Evolutionary conservation across 64 coral and sea anemone species (phyloP).

Genomic region (Pocillopora damicornis): DNA sequence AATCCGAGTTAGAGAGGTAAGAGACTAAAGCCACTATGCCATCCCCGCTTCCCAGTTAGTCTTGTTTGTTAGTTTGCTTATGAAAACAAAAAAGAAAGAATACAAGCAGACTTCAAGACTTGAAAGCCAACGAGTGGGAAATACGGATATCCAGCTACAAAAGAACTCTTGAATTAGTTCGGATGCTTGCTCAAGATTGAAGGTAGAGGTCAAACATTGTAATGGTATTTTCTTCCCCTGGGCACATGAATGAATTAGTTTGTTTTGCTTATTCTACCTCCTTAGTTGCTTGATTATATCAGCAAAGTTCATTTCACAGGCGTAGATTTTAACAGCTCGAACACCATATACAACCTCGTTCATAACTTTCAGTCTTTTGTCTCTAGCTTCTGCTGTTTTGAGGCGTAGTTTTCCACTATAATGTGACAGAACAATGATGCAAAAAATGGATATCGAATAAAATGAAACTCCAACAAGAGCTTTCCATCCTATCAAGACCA

Average conservation of each 20-base stretch:
- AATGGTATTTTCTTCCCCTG: background rate
- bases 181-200: background rate
- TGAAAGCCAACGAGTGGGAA: too few relatives aligned
- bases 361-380: constrained; percentile 24
- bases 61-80: too few relatives aligned
- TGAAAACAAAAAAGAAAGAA: too few relatives aligned
- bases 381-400: constrained; percentile 23
- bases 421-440: background rate
- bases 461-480: background rate
- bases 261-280: constrained; percentile 11
- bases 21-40: too few relatives aligned
- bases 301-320: constrained; percentile 28
- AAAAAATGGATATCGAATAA: background rate
- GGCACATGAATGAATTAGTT: background rate
- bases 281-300: constrained; percentile 5
- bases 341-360: constrained; percentile 44
- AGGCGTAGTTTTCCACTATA: background rate
- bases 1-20: too few relatives aligned
- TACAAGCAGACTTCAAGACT: too few relatives aligned
- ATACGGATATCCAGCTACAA: too few relatives aligned
- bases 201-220: background rate
- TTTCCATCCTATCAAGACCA: constrained; percentile 23
- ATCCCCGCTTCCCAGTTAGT: too few relatives aligned
- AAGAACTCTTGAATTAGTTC: too few relatives aligned
- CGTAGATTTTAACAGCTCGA: constrained; percentile 51